phyloP scores from a whole-genome alignment of 2,888 invertebrate species.

The Tethea ocularis region DNA sequence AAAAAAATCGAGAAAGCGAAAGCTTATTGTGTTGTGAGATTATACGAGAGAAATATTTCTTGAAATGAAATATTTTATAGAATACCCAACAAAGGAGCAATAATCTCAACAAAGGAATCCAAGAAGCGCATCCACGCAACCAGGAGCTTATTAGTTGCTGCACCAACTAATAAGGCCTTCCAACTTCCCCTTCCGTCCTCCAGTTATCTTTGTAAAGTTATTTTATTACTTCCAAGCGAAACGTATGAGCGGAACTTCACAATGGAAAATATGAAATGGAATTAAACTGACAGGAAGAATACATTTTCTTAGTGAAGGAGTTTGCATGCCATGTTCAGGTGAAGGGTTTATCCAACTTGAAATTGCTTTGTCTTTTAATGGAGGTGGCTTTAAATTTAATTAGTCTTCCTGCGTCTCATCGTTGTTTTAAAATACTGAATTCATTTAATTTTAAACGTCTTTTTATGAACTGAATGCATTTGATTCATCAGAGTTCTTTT shows the following conservation, averaged over 20 bases:
- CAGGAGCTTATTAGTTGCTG: slow-evolving; percentile 7
- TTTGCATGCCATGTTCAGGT: neutral
- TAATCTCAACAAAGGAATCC: slow-evolving; percentile 9
- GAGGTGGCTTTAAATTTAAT: neutral
- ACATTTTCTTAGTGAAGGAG: neutral
- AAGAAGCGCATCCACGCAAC: slow-evolving; percentile 7
- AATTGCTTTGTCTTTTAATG: slow-evolving; percentile 2
- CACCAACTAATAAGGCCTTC: slow-evolving; percentile 10
- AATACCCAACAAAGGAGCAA: slow-evolving; percentile 7
- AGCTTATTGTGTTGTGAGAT: neutral
- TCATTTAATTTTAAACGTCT: neutral
- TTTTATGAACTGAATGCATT: too few species aligned
- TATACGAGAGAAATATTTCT: neutral
- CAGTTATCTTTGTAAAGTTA: slow-evolving; percentile 12
- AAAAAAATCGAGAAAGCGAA: neutral
- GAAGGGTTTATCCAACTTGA: neutral
- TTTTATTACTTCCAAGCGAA: slow-evolving; percentile 12
- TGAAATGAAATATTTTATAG: slow-evolving; percentile 2
- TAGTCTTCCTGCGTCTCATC: neutral
- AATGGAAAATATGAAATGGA: slow-evolving; percentile 11
- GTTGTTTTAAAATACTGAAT: neutral
- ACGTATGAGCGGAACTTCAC: slow-evolving; percentile 12
- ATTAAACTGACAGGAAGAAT: slow-evolving; percentile 11
- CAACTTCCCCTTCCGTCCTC: slow-evolving; percentile 10
- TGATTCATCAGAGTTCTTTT: too few species aligned